Evolutionary conservation across 2,797 vertebrate species (phyloP).

Genomic region (Falco biarmicus): DNA sequence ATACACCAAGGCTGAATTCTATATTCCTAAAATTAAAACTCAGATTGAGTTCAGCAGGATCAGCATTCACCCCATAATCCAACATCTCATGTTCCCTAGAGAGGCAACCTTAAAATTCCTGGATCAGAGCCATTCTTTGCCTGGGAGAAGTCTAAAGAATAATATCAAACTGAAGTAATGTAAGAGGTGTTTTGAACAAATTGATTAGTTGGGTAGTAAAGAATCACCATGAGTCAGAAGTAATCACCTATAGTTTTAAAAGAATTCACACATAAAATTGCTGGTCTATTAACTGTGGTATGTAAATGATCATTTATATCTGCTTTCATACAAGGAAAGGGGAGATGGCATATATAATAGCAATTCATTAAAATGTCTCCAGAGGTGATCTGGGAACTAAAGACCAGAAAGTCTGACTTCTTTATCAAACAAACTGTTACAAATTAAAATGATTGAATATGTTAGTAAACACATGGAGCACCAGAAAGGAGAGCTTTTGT

Average conservation of each 20-base stretch:
- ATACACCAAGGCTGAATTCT: neutral
- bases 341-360: neutral
- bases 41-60: neutral
- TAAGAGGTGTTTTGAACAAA: neutral
- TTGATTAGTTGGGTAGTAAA: neutral
- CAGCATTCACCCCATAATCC: neutral
- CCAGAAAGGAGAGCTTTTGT: neutral
- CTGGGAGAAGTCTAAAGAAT: neutral
- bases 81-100: neutral
- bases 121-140: neutral
- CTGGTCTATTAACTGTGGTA: neutral
- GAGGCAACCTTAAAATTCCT: neutral
- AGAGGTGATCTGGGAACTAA: neutral
- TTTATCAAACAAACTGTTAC: neutral
- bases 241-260: neutral
- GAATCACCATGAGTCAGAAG: neutral
- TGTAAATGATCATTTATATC: conserved; percentile 15
- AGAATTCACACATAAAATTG: neutral
- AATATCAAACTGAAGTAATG: neutral
- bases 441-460: neutral
- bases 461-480: neutral
- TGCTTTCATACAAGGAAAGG: neutral
- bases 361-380: conserved; percentile 11
- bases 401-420: neutral
- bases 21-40: neutral